Evolutionary conservation across 2,888 invertebrate genomes (phyloP).

Genomic region (Ophioninae sp.): DNA sequence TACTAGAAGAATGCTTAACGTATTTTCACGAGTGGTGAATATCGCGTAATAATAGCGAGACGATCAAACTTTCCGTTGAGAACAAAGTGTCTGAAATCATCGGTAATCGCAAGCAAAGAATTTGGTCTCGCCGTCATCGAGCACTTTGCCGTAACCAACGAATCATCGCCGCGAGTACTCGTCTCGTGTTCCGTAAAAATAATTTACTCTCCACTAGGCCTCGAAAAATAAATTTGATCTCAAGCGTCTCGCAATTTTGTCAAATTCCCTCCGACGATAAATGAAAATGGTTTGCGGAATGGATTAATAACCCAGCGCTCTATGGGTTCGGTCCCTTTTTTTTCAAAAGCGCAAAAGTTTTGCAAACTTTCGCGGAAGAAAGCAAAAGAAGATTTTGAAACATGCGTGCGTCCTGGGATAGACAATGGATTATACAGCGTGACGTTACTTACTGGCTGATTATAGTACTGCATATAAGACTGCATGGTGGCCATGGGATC

Average conservation of each 20-base stretch:
- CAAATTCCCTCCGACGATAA: background rate
- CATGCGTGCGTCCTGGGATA: too few relatives aligned
- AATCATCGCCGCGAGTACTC: too few relatives aligned
- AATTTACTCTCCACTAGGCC: too few relatives aligned
- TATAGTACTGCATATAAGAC: constrained; percentile 80
- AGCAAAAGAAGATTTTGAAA: background rate
- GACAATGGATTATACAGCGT: background rate
- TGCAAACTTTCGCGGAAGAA: background rate
- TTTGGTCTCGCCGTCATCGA: background rate
- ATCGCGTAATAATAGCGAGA: background rate
- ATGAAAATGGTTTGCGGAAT: background rate
- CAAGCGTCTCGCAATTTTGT: background rate
- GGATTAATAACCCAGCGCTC: background rate
- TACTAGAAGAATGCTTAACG: background rate
- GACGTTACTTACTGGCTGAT: constrained; percentile 77
- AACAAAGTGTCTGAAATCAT: background rate
- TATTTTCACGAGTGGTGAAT: background rate
- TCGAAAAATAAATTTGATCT: background rate
- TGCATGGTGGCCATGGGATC: constrained; percentile 80
- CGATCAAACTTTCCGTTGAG: background rate
- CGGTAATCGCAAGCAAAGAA: background rate
- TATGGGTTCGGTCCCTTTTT: background rate
- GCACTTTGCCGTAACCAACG: too few relatives aligned
- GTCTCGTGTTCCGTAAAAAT: too few relatives aligned
- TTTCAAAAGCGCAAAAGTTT: background rate